Evolutionary conservation across 2,888 invertebrate genomes (phyloP).

Genomic region (Aromia moschata): DNA sequence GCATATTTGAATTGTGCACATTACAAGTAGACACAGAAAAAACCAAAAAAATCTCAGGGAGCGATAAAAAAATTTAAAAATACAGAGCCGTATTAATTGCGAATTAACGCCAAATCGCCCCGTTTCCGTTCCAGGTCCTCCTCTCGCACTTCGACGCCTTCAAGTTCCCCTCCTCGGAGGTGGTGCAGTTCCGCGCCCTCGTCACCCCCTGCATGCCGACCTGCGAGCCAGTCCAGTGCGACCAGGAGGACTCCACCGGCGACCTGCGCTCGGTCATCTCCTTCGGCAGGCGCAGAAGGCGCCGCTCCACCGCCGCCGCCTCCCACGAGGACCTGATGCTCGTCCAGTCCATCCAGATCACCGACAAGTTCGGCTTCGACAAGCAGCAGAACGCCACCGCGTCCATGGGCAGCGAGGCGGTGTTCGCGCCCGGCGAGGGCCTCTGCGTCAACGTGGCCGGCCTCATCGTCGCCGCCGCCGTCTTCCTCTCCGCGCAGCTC

Average conservation of each 20-base stretch:
- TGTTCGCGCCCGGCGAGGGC: constrained; percentile 73
- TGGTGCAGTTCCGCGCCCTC: constrained; percentile 94
- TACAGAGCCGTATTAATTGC: too few relatives aligned
- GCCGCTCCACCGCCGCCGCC: constrained; percentile 65
- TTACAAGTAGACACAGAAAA: too few relatives aligned
- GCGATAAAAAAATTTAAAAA: too few relatives aligned
- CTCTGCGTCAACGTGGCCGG: constrained; percentile 82
- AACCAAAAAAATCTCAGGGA: too few relatives aligned
- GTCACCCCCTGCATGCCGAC: constrained; percentile 94
- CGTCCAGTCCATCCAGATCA: constrained; percentile 91
- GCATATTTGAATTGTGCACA: too few relatives aligned
- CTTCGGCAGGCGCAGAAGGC: constrained; percentile 81
- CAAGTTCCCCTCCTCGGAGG: constrained; percentile 95
- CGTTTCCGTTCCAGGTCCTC: constrained; percentile 72
- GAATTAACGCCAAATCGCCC: too few relatives aligned
- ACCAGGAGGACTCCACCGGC: constrained; percentile 83
- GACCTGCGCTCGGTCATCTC: constrained; percentile 84
- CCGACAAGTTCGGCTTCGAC: constrained; percentile 90
- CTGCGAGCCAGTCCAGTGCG: constrained; percentile 92
- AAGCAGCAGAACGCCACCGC: constrained; percentile 66
- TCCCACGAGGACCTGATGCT: constrained; percentile 80
- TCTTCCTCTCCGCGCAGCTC: constrained; percentile 87
- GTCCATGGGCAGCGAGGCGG: constrained; percentile 72
- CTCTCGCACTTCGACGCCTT: constrained; percentile 94
- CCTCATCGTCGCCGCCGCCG: constrained; percentile 84